phyloP scores from a whole-genome alignment of 2,888 invertebrate genomes.

The Scaptomyza polygonia region DNA sequence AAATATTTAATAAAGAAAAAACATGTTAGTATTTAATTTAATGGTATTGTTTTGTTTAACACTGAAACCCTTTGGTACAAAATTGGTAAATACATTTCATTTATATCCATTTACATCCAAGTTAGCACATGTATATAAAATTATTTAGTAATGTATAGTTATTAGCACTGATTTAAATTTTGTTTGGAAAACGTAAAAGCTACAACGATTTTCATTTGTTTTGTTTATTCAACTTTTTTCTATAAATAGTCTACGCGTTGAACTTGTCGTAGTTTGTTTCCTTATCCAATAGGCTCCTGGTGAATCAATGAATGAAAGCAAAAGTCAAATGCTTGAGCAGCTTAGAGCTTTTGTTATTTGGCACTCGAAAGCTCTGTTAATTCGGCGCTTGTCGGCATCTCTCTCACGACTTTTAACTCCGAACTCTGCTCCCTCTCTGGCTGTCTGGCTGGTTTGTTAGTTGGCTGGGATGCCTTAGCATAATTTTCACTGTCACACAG shows the following conservation, averaged over 20 bases:
- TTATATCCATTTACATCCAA: too few species aligned
- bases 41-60: not conserved
- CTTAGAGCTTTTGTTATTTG: conserved; percentile 45
- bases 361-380: conserved; percentile 50
- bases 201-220: too few species aligned
- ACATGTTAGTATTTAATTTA: conserved; percentile 67
- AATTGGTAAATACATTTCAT: too few species aligned
- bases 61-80: too few species aligned
- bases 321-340: conserved; percentile 33
- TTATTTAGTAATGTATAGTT: too few species aligned
- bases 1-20: conserved; percentile 72
- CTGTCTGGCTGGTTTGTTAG: conserved; percentile 5
- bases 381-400: conserved; percentile 21
- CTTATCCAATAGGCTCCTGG: not conserved
- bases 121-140: too few species aligned
- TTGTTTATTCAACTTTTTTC: not conserved
- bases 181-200: too few species aligned
- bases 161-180: too few species aligned
- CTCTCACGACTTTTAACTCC: conserved; percentile 55
- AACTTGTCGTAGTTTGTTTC: conserved; percentile 5
- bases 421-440: conserved; percentile 38
- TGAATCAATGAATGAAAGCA: conserved; percentile 39
- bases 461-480: conserved; percentile 35
- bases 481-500: conserved; percentile 47
- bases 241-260: not conserved